Evolutionary conservation across 2,888 invertebrate genomes (phyloP).

Genomic region (Philereme vetulata): DNA sequence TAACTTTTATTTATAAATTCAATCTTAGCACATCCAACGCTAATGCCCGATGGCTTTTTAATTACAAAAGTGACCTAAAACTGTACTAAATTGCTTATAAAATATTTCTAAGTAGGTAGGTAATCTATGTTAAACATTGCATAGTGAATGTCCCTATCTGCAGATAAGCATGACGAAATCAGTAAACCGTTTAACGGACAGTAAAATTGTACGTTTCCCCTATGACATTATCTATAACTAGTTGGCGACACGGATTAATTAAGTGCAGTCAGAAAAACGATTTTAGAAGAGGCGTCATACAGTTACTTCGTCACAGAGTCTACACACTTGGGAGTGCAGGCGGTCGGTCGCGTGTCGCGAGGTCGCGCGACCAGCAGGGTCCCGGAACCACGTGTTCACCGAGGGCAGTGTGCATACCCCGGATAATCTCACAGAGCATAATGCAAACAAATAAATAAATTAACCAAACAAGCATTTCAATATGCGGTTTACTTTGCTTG

Average conservation of each 20-base stretch:
- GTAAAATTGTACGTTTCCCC: conserved; percentile 21
- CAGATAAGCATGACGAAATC: conserved; percentile 19
- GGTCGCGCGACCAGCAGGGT: conserved; percentile 37
- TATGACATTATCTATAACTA: conserved; percentile 40
- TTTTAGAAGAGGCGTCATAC: conserved; percentile 64
- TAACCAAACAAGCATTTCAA: conserved; percentile 61
- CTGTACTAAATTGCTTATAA: too few relatives aligned
- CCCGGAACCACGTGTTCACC: conserved; percentile 40
- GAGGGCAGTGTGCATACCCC: conserved; percentile 44
- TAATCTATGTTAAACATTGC: background rate
- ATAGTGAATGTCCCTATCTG: background rate
- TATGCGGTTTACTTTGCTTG: conserved; percentile 43
- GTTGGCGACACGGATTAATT: conserved; percentile 73
- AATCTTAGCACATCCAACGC: too few relatives aligned
- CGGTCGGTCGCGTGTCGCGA: conserved; percentile 49
- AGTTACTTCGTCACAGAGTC: conserved; percentile 52
- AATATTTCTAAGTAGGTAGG: background rate
- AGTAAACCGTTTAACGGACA: conserved; percentile 23
- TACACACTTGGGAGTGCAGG: conserved; percentile 66
- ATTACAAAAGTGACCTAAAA: too few relatives aligned
- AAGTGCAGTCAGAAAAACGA: conserved; percentile 74
- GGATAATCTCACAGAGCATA: conserved; percentile 71
- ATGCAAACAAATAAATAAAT: conserved; percentile 80
- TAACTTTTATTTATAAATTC: too few relatives aligned
- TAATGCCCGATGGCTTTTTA: too few relatives aligned